Base-by-base conservation (phyloP, 2,888 invertebrate species). In the Entomobrya proxima region DNA sequence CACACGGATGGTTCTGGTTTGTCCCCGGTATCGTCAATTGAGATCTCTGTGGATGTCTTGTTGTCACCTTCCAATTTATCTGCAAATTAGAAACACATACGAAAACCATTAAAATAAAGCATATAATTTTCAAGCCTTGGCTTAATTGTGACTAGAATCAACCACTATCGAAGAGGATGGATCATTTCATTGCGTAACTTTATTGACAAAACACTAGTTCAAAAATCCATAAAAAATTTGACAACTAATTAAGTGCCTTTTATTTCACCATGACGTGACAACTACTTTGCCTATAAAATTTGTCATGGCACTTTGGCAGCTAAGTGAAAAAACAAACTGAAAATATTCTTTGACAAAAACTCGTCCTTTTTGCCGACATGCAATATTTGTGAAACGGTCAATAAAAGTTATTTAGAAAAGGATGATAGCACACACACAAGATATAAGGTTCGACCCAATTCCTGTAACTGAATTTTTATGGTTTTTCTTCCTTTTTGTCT, bases 61-160 rank as follows among this genome's bases (percentile, higher is more conserved):
- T n/a, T n/a, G 61, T 84, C 77, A 27, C 89, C 89, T 77, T 88
- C 88, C 74, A 89, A 85, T 89, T 90, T 90, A 85, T 90, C 90
- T 90, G 79, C 1, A 87, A 86, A 84, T 24, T 5, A 30, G 24
- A 74, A 85, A 44, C 67, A 9, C 27, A 21, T 21, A 52, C 35
- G 1, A 44, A 47, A 27, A 15, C 9, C 37, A 67, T 37, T 37
- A 15, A 24, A 30, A 32, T 7, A 9, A 15, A 67, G n/a, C n/a
- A n/a, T n/a, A n/a, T n/a, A n/a, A n/a, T n/a, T n/a, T n/a, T n/a
- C n/a, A n/a, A n/a, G n/a, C n/a, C n/a, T n/a, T n/a, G n/a, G n/a
- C n/a, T 67, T 21, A 18, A 40, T 37, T 55, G 55, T 55, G 2
- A 55, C 2, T 21, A 21, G 3, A 58, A 58, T n/a, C n/a, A n/a